Evolutionary conservation across 1,140 invertebrate species (phyloP), one percentile per base, ranked within the genome.

Genomic region (Ganaspis sp.): DNA sequence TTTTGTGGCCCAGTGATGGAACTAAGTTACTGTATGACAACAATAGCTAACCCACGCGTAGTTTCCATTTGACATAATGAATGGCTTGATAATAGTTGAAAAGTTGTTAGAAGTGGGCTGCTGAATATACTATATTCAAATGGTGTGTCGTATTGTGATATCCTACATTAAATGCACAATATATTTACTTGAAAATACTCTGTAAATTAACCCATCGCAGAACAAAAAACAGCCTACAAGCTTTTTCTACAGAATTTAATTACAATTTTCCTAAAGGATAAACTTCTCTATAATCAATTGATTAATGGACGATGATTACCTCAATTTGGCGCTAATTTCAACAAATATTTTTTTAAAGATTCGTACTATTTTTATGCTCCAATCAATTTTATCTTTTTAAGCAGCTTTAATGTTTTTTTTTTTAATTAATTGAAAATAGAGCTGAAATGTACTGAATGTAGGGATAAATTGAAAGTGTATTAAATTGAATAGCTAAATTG

Each of bases 71-170:
- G 73, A 81, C 77, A 79, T 73, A 83, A 80, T 79, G 71, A 83
- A 86, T 81, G 53, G 81, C 80, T 79, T 83, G 84, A 87, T 85
- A 86, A 86, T 86, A 86, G 81, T 86, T 86, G 86, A 85, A 88
- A 81, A 72, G 78, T 81, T 81, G 75, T 82, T 82, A 77, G 40
- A 70, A 79, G 75, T 73, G 79, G 70, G 58, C 58, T 64, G 58
- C 21, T 64, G 58, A 64, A 64, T 54, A 19, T 54, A 54, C 21
- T 54, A 54, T 54, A 54, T 64, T 64, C 58, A 64, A 71, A 71
- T 71, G 49, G 21, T 71, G 21, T 34, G 38, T 45, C 15, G 12
- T 42, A 40, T 74, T 72, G 71, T 78, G 40, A 74, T 64, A 64
- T 64, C 58, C 58, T 29, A 64, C 58, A n/a, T 64, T 64, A 29